Conservation (phyloP, 2,888 invertebrate genomes). For the Sminthurides aquaticus region DNA sequence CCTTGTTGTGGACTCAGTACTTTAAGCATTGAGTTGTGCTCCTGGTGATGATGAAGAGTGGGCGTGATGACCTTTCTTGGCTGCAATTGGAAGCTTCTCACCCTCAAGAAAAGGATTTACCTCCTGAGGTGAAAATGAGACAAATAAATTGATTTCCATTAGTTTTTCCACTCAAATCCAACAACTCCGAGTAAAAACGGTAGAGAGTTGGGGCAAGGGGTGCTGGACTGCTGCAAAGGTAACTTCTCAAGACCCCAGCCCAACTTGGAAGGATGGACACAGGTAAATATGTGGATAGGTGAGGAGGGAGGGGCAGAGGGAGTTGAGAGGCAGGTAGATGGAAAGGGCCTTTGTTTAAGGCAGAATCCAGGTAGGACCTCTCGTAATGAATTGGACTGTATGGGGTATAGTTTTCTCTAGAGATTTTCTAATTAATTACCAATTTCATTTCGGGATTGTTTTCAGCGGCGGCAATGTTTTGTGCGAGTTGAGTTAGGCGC, state of each 20-base stretch:
- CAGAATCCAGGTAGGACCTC: background rate
- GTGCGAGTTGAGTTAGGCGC: slow-evolving; percentile 3
- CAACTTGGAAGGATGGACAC: too few species aligned
- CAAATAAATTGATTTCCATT: background rate
- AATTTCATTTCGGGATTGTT: background rate
- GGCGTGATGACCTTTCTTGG: slow-evolving; percentile 77
- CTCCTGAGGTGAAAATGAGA: slow-evolving; percentile 50
- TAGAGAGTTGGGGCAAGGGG: background rate
- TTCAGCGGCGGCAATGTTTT: background rate
- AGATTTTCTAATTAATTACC: background rate
- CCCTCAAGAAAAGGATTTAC: slow-evolving; percentile 77
- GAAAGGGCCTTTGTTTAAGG: background rate
- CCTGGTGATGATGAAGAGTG: slow-evolving; percentile 9
- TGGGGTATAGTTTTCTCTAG: background rate
- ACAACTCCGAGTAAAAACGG: background rate
- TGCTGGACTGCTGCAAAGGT: too few species aligned
- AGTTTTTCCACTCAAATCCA: background rate
- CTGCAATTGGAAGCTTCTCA: slow-evolving; percentile 80
- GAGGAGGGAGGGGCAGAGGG: background rate
- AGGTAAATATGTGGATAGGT: background rate
- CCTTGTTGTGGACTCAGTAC: too few species aligned
- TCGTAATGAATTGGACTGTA: background rate
- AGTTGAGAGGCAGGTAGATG: too few species aligned
- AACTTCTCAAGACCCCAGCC: too few species aligned
- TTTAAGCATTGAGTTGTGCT: too few species aligned